Evolutionary conservation across 2,888 invertebrate genomes (phyloP).

Genomic region (Holacanthella duospinosa): DNA sequence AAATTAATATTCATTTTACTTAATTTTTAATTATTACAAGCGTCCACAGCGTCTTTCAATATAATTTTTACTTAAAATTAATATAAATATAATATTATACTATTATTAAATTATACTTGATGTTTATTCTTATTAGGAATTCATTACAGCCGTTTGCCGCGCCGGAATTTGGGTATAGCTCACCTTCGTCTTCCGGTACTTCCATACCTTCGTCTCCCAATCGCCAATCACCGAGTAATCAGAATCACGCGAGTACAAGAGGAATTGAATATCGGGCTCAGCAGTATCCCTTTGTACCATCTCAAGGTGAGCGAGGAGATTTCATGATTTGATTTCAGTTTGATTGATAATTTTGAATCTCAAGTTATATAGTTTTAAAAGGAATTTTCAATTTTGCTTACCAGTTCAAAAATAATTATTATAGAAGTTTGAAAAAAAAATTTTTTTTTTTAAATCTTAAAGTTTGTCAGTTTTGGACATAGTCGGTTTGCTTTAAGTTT

Average conservation of each 20-base stretch:
- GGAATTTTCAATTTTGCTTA: background rate
- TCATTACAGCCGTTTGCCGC: constrained; percentile 34
- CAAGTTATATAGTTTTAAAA: background rate
- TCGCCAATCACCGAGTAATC: constrained; percentile 39
- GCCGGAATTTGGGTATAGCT: constrained; percentile 18
- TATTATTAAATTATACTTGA: background rate
- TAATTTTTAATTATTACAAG: constrained; percentile 1
- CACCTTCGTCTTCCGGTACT: constrained; percentile 20
- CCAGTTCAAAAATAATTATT: too few relatives aligned
- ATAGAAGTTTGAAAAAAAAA: too few relatives aligned
- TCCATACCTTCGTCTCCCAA: constrained; percentile 18
- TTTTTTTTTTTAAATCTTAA: too few relatives aligned
- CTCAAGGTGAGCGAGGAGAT: constrained; percentile 40
- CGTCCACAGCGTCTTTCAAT: background rate
- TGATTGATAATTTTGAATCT: background rate
- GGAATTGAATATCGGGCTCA: constrained; percentile 33
- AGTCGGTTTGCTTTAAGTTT: too few relatives aligned
- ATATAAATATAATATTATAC: background rate
- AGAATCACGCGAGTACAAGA: constrained; percentile 45
- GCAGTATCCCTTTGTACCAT: constrained; percentile 41
- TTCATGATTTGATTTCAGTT: background rate
- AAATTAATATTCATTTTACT: constrained; percentile 2
- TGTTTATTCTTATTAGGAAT: constrained; percentile 18
- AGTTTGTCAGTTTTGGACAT: too few relatives aligned
- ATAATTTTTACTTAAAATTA: background rate